Evolutionary conservation across 1,140 invertebrate genomes (phyloP), one percentile per base, ranked within the genome.

Genomic region (Aphelenchoides fujianensis): DNA sequence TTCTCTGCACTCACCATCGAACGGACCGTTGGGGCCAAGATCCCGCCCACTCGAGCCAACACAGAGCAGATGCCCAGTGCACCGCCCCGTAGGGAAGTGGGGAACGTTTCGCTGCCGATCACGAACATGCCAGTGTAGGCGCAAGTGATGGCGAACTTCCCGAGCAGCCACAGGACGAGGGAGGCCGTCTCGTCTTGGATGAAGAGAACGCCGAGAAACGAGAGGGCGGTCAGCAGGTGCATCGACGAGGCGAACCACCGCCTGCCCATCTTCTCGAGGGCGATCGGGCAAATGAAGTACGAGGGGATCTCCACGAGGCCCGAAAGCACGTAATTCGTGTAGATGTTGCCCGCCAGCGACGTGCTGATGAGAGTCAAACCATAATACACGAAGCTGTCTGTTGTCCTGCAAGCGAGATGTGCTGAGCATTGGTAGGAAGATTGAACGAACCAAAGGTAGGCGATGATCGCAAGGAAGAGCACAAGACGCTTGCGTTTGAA

Each of bases 361-460:
- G 81, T 71, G 9, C 82, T 80, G 31, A 81, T 81, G 36, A 86
- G 67, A 27, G 79, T 80, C 52, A 86, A 68, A 19, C 85, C 86
- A 69, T 85, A 86, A 70, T 86, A 86, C 7, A 85, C 84, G 55
- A 86, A 69, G 54, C 35, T 73, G 76, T 74, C 76, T 35, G 35
- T 48, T 28, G 79, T 79, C 73, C 73, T 77, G 2, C 77, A 48
- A 74, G 72, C 77, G 23, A 30, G 52, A 30, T 77, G 48, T 0
- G 75, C 85, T 59, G 30, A 70, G 36, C 19, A 70, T 76, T 30
- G 74, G 75, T 28, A 75, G 9, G 19, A 73, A 27, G 30, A 75
- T 52, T 3, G n/a, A 31, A 9, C 69, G 73, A 23, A 76, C 12
- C 12, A 48, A 48, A 48, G n/a, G 12, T 12, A 48, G 41, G 41